Evolutionary conservation across 2,113 vertebrate genomes (phyloP).

Genomic region (Edolisoma coerulescens): DNA sequence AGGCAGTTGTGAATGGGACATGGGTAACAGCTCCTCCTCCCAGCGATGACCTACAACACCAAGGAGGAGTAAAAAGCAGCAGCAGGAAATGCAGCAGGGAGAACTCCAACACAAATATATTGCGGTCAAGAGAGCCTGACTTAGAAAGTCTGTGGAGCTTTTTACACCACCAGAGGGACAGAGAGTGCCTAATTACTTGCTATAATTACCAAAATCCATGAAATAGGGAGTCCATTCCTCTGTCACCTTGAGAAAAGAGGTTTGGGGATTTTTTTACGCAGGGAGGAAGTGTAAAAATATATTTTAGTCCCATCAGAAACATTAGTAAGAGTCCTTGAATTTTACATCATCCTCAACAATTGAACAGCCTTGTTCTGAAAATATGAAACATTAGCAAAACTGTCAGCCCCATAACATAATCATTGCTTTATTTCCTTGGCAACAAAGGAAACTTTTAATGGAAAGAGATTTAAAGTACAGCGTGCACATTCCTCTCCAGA

Average conservation of each 20-base stretch:
- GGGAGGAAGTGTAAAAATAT: background rate
- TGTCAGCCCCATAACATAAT: background rate
- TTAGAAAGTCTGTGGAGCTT: background rate
- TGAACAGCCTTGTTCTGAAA: background rate
- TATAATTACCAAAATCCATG: background rate
- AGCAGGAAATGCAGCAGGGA: background rate
- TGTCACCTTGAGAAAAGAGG: background rate
- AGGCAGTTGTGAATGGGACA: background rate
- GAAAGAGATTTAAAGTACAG: background rate
- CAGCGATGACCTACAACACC: background rate
- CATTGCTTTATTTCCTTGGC: constrained; percentile 1
- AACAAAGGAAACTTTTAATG: constrained; percentile 21
- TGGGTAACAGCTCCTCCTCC: background rate
- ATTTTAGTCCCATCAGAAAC: background rate
- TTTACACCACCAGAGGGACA: background rate
- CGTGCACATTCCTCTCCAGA: background rate
- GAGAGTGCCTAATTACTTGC: background rate
- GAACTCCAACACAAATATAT: background rate
- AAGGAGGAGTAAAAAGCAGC: background rate
- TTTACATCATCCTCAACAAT: background rate
- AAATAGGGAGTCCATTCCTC: background rate
- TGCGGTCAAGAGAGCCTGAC: background rate
- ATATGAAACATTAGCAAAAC: background rate
- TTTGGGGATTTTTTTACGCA: background rate
- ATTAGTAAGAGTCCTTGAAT: background rate